Evolutionary conservation across 2,113 vertebrate genomes (phyloP), one percentile per base, ranked within the genome.

Genomic region (Engraulis encrasicolus): DNA sequence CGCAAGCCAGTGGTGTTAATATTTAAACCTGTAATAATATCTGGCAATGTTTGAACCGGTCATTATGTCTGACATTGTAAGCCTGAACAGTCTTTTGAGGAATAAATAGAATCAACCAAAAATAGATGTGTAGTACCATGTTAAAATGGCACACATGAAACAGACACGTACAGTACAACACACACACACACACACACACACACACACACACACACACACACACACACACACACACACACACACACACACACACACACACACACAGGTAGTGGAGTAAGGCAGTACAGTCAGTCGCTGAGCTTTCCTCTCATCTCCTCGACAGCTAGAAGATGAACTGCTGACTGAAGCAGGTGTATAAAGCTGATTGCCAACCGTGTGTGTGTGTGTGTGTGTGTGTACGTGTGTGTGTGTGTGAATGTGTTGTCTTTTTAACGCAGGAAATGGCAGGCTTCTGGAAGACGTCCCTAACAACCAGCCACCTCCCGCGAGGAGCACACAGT

Each of bases 381-480:
- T 66, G n/a, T 23, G 58, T 23, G n/a, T 84, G 3, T 78, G 31
- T 77, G 31, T 85, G 52, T 83, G 40, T 27, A 48, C 27, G 45
- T 88, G 58, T 66, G 40, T 88, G 23, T 74, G 66, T 34, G 66
- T 66, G n/a, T 23, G 58, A 58, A n/a, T 77, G 31, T 85, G 52
- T 83, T 23, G n/a, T 80, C 18, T 74, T 0, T 61, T 52, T 82
- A 66, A 85, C 80, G 23, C 88, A 97, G 96, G 82, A 92, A 89
- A 91, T 85, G 79, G 85, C 85, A 92, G 84, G 54, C 49, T 93
- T 18, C 88, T 92, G 80, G 94, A 95, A 79, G 89, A 90, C 19
- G 87, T 92, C 89, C 82, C 88, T 83, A 94, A 89, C 91, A 91
- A 87, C 87, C 91, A 87, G 37, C 93, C 91, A 86, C 82, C 81